Evolutionary conservation across 2,888 invertebrate species (phyloP).

Genomic region (Acanthosepion esculentum): DNA sequence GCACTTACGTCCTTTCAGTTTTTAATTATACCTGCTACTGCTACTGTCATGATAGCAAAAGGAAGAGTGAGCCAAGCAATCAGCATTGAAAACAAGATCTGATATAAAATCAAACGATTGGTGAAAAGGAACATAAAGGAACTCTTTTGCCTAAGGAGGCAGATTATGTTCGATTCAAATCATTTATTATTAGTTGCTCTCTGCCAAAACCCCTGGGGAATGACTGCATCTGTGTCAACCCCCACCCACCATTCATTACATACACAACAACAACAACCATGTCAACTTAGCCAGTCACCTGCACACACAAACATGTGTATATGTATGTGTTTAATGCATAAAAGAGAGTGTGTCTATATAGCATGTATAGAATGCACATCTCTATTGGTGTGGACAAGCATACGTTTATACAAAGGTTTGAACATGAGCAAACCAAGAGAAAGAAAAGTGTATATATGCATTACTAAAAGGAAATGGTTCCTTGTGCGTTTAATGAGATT

Average conservation of each 20-base stretch:
- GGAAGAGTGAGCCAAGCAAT: background rate
- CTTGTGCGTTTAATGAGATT: background rate
- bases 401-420: background rate
- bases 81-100: constrained; percentile 23
- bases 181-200: constrained; percentile 33
- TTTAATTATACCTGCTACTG: background rate
- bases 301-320: background rate
- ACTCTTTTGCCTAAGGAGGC: constrained; percentile 22
- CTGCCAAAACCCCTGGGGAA: background rate
- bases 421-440: background rate
- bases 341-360: background rate
- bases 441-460: background rate
- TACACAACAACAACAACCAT: background rate
- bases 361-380: background rate
- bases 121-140: constrained; percentile 18
- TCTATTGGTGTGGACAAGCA: background rate
- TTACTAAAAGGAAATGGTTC: background rate
- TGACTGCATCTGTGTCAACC: background rate
- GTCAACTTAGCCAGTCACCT: background rate
- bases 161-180: constrained; percentile 25
- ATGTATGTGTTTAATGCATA: background rate
- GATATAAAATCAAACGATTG: constrained; percentile 12
- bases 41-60: background rate
- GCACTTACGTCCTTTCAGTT: background rate
- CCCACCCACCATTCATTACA: background rate